Conservation (phyloP, 2,797 vertebrate genomes). For the Sebastes steindachneri region DNA sequence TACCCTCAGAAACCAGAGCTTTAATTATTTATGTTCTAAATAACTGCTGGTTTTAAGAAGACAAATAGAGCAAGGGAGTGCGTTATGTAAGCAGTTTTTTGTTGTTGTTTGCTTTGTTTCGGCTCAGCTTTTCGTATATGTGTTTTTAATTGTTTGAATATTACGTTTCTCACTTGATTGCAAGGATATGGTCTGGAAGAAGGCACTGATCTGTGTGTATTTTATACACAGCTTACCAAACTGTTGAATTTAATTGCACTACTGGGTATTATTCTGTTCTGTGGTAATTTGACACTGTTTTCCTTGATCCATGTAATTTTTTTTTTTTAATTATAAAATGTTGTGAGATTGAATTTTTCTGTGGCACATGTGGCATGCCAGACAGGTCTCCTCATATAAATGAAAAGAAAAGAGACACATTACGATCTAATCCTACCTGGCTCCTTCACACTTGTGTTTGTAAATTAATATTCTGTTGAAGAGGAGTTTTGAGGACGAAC, state of each 20-base stretch:
- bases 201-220: slow-evolving; percentile 78
- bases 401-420: slow-evolving; percentile 34
- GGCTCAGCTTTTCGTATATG: slow-evolving; percentile 27
- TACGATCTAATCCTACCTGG: slow-evolving; percentile 29
- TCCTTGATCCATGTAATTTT: slow-evolving; percentile 56
- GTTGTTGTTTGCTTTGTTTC: slow-evolving; percentile 34
- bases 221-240: slow-evolving; percentile 81
- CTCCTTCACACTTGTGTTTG: slow-evolving; percentile 34
- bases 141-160: slow-evolving; percentile 55
- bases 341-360: slow-evolving; percentile 68
- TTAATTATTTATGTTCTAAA: slow-evolving; percentile 71
- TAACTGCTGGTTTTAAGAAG: slow-evolving; percentile 38
- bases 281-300: slow-evolving; percentile 62
- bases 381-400: slow-evolving; percentile 36
- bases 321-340: slow-evolving; percentile 63
- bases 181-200: slow-evolving; percentile 69
- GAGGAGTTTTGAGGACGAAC: slow-evolving; percentile 1
- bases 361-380: slow-evolving; percentile 46
- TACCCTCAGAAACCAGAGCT: slow-evolving; percentile 74
- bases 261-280: slow-evolving; percentile 77
- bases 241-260: slow-evolving; percentile 85
- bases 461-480: slow-evolving; percentile 26
- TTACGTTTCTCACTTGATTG: slow-evolving; percentile 60
- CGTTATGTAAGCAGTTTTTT: slow-evolving; percentile 14
- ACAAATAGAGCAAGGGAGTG: slow-evolving; percentile 27